These are phyloP conservation scores for Vireo altiloquus DNA, from an alignment of 2,113 vertebrate species.

Conservation along the genomic window DNA sequence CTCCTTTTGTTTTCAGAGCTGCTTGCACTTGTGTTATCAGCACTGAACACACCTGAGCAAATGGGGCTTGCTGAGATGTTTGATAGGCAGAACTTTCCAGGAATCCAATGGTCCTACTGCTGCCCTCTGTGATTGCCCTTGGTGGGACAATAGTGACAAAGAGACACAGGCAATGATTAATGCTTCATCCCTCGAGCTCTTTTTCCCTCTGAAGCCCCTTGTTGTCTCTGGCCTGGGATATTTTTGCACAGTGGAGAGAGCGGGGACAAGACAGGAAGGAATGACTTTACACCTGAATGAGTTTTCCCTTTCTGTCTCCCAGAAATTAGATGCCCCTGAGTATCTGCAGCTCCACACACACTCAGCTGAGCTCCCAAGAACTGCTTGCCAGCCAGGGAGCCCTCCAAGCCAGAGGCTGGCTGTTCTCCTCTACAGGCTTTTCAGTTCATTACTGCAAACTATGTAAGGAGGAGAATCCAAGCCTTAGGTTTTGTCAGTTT, in stretches of 20 bases:
- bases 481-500: background rate
- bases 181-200: background rate
- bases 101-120: background rate
- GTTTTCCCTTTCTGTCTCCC: background rate
- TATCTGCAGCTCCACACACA: accelerated
- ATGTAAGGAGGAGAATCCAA: background rate
- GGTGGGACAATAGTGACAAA: background rate
- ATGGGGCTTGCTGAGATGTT: background rate
- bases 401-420: background rate
- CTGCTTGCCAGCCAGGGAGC: accelerated
- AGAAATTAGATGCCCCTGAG: background rate
- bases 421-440: background rate
- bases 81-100: slow-evolving; percentile 18
- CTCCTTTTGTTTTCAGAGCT: slow-evolving; percentile 6
- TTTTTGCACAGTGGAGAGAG: background rate
- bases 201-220: background rate
- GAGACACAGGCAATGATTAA: background rate
- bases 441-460: background rate
- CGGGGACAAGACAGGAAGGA: background rate
- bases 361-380: background rate
- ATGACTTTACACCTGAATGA: background rate
- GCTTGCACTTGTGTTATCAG: background rate
- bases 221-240: background rate
- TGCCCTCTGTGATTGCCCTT: background rate
- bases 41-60: slow-evolving; percentile 1